These are phyloP conservation scores for Lasiurus borealis DNA, from an alignment of 2,113 vertebrate genomes.

Conservation along the genomic window DNA sequence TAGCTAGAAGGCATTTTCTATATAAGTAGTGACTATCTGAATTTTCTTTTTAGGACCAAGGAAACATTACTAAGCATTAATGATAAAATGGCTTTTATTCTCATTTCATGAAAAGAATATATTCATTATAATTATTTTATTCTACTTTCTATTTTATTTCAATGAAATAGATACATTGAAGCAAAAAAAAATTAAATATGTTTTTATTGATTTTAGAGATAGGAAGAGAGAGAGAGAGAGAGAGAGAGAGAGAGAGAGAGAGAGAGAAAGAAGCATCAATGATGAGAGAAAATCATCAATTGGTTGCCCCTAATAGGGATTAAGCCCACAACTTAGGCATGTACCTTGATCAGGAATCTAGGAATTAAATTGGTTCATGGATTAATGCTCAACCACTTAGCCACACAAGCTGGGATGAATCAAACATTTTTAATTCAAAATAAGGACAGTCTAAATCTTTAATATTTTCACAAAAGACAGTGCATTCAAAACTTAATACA, in stretches of 20 bases:
- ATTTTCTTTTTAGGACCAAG: background rate
- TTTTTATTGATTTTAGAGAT: too few species aligned
- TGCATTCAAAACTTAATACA: background rate
- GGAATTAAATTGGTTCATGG: too few species aligned
- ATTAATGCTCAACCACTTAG: too few species aligned
- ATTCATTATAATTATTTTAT: background rate
- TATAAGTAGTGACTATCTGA: background rate
- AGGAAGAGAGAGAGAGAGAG: too few species aligned
- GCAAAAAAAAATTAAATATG: background rate
- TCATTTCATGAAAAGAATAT: background rate
- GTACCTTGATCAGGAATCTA: too few species aligned
- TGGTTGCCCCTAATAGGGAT: too few species aligned
- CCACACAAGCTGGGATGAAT: background rate
- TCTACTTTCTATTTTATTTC: background rate
- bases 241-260: too few species aligned
- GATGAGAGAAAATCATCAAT: too few species aligned
- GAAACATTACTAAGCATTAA: background rate
- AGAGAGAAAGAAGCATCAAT: too few species aligned
- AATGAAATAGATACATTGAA: background rate
- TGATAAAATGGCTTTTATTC: background rate
- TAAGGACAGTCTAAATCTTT: background rate
- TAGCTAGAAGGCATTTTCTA: background rate
- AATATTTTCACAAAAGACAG: background rate
- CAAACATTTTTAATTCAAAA: background rate
- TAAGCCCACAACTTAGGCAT: too few species aligned